These are phyloP conservation scores for Dinomys branickii DNA, from an alignment of 2,113 vertebrate genomes.

Conservation along the genomic window DNA sequence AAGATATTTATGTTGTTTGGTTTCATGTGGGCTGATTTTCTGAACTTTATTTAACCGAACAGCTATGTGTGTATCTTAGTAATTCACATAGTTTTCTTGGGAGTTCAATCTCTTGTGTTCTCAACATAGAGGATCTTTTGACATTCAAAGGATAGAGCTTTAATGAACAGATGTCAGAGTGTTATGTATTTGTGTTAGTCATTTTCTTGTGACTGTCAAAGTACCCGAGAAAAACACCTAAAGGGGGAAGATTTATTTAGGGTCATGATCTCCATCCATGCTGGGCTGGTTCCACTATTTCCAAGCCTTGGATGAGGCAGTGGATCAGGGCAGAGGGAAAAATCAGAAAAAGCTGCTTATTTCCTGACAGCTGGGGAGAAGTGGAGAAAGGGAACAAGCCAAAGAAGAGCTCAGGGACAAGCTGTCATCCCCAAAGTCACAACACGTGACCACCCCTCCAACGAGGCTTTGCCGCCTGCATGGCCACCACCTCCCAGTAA, in stretches of 20 bases:
- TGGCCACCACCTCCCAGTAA: no score
- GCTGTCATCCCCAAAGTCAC: no score
- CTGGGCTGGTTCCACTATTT: not conserved
- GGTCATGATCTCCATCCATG: not conserved
- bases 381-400: not conserved
- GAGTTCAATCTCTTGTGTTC: not conserved
- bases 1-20: not conserved
- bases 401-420: not conserved
- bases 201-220: not conserved
- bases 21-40: not conserved
- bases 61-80: not conserved
- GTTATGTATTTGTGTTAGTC: not conserved
- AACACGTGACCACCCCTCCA: not conserved
- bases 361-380: not conserved
- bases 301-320: not conserved
- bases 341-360: not conserved
- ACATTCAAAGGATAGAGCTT: conserved; percentile 3
- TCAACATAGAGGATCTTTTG: not conserved
- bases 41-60: not conserved
- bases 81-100: not conserved
- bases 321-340: not conserved
- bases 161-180: not conserved
- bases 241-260: not conserved
- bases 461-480: not conserved
- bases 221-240: not conserved